Conservation (phyloP, 2,888 invertebrate genomes). For the Euclidia mi region DNA sequence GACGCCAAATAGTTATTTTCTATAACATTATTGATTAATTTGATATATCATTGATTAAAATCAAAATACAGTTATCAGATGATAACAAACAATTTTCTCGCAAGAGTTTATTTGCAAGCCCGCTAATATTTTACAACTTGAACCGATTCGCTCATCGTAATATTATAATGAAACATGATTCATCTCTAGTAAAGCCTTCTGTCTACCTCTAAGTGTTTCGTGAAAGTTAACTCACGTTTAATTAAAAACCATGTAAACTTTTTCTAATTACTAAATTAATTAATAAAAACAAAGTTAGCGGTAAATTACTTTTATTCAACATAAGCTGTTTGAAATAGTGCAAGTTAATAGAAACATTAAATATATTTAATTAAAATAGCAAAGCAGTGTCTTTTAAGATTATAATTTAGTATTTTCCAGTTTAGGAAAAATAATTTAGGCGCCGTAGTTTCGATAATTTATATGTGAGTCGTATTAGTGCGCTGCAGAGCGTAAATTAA, state of each 20-base stretch:
- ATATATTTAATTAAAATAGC: too few relatives aligned
- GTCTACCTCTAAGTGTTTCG: constrained; percentile 61
- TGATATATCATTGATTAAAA: too few relatives aligned
- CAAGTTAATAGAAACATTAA: too few relatives aligned
- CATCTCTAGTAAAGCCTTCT: constrained; percentile 59
- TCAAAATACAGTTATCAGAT: too few relatives aligned
- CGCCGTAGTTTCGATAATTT: too few relatives aligned
- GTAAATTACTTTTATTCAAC: constrained; percentile 1
- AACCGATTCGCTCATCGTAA: constrained; percentile 45
- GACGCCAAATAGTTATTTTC: too few relatives aligned
- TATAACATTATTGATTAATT: too few relatives aligned
- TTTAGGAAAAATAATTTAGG: too few relatives aligned
- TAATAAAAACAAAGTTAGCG: constrained; percentile 15
- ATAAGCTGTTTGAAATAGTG: neutral
- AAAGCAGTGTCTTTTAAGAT: too few relatives aligned
- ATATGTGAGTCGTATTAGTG: too few relatives aligned
- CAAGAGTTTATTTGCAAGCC: neutral
- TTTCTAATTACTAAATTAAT: constrained; percentile 33
- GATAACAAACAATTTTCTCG: neutral
- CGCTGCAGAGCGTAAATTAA: too few relatives aligned
- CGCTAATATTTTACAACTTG: constrained; percentile 33
- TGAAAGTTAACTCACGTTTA: constrained; percentile 64
- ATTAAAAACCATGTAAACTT: constrained; percentile 54
- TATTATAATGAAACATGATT: constrained; percentile 67
- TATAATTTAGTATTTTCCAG: too few relatives aligned